A percentile compares a stretch with the other conserved stretches of the same genome.
Conservation (phyloP, 1,140 invertebrate genomes). For the Drosophila sucinea region DNA sequence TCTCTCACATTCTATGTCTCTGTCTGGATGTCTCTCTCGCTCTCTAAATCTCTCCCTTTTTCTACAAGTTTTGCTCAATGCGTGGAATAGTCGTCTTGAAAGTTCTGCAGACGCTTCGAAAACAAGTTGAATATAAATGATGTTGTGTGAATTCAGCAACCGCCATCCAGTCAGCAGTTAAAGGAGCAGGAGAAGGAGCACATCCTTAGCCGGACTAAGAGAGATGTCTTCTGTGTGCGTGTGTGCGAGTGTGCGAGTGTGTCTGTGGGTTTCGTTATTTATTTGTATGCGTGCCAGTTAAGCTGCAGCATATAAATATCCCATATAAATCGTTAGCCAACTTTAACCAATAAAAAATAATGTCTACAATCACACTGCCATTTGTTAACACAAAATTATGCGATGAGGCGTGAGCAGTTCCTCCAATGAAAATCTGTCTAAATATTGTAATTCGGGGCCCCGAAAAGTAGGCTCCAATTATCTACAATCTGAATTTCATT, state of each 20-base stretch:
- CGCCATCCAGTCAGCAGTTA: slow-evolving; percentile 35
- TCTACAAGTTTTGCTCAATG: slow-evolving; percentile 17
- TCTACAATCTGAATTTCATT: background rate
- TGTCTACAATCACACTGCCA: slow-evolving; percentile 46
- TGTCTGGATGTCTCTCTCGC: slow-evolving; percentile 23
- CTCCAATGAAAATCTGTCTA: background rate
- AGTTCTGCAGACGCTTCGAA: slow-evolving; percentile 66
- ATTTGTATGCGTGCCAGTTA: slow-evolving; percentile 65
- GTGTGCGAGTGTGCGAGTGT: slow-evolving; percentile 3
- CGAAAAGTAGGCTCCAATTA: background rate
- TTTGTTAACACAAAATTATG: slow-evolving; percentile 30
- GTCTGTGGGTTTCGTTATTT: slow-evolving; percentile 57
- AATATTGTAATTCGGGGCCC: background rate
- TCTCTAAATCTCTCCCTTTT: slow-evolving; percentile 1
- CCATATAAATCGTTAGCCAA: slow-evolving; percentile 73
- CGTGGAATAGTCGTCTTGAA: slow-evolving; percentile 37
- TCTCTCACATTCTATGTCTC: slow-evolving; percentile 3
- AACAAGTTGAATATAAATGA: slow-evolving; percentile 82
- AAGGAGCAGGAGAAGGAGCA: slow-evolving; percentile 22
- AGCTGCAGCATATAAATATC: slow-evolving; percentile 67
- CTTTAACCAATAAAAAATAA: slow-evolving; percentile 70
- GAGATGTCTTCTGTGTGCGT: slow-evolving; percentile 48
- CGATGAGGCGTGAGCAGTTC: background rate
- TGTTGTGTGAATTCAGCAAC: slow-evolving; percentile 68
- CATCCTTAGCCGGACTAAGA: slow-evolving; percentile 36